These are phyloP conservation scores for Strix aluco DNA, from an alignment of 2,113 vertebrate genomes.

Conservation along the genomic window DNA sequence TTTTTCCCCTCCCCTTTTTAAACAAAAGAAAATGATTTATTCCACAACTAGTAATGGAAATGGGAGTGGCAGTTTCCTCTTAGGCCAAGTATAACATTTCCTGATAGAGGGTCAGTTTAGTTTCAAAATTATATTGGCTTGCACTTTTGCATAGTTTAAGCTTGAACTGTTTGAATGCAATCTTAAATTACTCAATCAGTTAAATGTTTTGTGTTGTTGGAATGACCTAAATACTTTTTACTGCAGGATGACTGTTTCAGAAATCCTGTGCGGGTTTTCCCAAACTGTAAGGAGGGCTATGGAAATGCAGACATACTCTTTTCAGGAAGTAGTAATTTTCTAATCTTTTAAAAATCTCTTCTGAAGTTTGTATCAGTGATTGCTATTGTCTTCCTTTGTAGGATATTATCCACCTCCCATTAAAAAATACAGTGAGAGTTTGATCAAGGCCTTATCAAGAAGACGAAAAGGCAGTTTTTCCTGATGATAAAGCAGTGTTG, in stretches of 20 bases:
- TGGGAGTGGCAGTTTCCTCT: constrained; percentile 14
- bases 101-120: neutral
- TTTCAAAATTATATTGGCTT: neutral
- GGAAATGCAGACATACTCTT: neutral
- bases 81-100: neutral
- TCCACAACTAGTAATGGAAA: neutral
- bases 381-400: neutral
- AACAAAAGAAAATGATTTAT: constrained; percentile 17
- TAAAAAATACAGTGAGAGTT: neutral
- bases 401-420: neutral
- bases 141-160: neutral
- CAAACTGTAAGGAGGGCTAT: neutral
- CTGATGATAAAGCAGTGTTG: neutral
- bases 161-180: neutral
- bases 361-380: neutral
- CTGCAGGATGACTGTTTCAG: neutral
- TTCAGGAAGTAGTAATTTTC: neutral
- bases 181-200: neutral
- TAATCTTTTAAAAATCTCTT: neutral
- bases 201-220: neutral
- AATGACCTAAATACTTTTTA: neutral
- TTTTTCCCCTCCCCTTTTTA: neutral
- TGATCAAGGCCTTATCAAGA: neutral
- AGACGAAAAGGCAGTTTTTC: neutral
- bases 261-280: neutral